Percentiles rank a stretch among this genome's conserved stretches.
Conservation (phyloP, 2,888 invertebrate species). For the Mesoligia furuncula region DNA sequence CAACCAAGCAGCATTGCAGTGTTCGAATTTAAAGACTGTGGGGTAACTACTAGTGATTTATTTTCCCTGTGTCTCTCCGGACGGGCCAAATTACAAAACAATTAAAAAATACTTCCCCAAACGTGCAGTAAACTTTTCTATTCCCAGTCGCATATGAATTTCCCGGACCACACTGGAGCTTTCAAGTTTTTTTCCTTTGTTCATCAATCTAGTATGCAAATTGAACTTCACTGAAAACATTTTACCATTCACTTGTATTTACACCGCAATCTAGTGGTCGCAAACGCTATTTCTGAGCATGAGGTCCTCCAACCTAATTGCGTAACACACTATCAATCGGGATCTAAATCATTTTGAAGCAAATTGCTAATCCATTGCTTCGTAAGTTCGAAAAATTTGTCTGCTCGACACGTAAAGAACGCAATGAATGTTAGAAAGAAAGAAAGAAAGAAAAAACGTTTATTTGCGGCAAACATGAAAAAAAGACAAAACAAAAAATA, state of each 20-base stretch:
- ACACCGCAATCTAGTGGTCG: background rate
- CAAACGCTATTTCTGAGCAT: too few relatives aligned
- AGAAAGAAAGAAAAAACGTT: too few relatives aligned
- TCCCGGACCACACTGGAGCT: background rate
- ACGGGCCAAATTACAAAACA: background rate
- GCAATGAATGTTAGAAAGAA: too few relatives aligned
- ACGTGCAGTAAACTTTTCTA: background rate
- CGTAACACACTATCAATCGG: too few relatives aligned
- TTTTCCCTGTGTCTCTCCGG: background rate
- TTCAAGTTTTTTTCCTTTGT: background rate
- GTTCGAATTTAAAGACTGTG: background rate
- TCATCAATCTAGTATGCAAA: constrained; percentile 25
- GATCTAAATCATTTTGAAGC: too few relatives aligned
- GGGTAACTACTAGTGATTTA: background rate
- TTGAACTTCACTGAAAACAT: background rate
- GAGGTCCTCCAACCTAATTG: too few relatives aligned
- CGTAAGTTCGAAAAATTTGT: too few relatives aligned
- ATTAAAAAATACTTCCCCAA: background rate
- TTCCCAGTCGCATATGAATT: constrained; percentile 7
- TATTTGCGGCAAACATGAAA: too few relatives aligned
- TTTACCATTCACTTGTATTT: background rate
- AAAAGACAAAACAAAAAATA: too few relatives aligned
- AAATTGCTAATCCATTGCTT: too few relatives aligned
- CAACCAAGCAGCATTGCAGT: background rate
- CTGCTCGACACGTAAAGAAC: too few relatives aligned